Conservation (phyloP, 2,797 vertebrate species). For the Lemur catta region DNA sequence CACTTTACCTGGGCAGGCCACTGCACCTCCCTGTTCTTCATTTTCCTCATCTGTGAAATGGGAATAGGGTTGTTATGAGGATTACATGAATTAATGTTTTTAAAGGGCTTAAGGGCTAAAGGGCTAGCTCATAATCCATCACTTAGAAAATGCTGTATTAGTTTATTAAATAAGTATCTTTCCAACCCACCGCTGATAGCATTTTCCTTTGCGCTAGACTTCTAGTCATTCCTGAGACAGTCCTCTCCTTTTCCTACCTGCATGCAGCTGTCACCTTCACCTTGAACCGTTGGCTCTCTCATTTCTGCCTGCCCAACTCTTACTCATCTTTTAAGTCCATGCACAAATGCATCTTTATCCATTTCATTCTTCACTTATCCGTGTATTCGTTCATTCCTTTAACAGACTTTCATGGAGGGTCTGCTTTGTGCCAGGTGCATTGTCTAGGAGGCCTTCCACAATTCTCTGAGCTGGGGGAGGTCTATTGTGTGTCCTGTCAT, state of each 20-base stretch:
- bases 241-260: background rate
- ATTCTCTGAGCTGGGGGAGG: background rate
- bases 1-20: background rate
- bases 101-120: background rate
- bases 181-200: background rate
- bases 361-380: background rate
- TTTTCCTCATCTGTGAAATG: background rate
- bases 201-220: background rate
- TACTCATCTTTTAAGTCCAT: background rate
- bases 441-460: background rate
- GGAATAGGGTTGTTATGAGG: background rate
- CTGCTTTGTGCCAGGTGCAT: background rate
- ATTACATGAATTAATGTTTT: background rate
- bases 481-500: no score
- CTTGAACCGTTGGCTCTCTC: background rate
- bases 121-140: background rate
- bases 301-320: background rate
- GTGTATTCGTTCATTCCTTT: background rate
- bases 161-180: background rate
- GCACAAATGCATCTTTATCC: background rate
- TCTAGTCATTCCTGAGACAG: background rate
- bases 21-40: background rate
- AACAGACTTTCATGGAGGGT: background rate
- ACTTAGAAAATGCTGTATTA: background rate
- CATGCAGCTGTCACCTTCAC: background rate